Evolutionary conservation across 1,140 invertebrate genomes (phyloP).

Genomic region (Rhyzopertha dominica): DNA sequence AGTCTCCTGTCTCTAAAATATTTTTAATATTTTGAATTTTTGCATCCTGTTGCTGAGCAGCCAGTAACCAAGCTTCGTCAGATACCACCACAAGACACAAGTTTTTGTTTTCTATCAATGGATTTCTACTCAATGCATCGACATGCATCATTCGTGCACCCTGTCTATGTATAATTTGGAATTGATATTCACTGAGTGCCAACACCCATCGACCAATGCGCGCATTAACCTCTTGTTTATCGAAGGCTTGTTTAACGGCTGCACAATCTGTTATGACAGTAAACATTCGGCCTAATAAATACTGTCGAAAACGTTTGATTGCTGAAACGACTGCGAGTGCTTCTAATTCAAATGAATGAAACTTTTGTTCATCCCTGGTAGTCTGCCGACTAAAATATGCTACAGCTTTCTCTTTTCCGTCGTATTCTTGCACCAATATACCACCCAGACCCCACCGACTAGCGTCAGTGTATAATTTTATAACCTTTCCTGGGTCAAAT

Average conservation of each 20-base stretch:
- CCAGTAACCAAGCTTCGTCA: slow-evolving; percentile 28
- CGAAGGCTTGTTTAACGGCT: too few relatives aligned
- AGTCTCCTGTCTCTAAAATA: slow-evolving; percentile 20
- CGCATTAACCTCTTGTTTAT: slow-evolving; percentile 11
- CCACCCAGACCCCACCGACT: slow-evolving; percentile 8
- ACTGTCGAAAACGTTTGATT: too few relatives aligned
- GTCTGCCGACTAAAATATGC: slow-evolving; percentile 34
- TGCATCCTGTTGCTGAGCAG: slow-evolving; percentile 29
- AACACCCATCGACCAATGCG: slow-evolving; percentile 15
- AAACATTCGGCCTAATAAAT: too few relatives aligned
- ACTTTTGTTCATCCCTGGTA: slow-evolving; percentile 27
- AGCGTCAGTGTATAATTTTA: slow-evolving; percentile 16
- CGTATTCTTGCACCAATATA: slow-evolving; percentile 19
- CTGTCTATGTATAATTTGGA: slow-evolving; percentile 20
- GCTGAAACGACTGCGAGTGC: too few relatives aligned
- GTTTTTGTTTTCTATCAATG: slow-evolving; percentile 10
- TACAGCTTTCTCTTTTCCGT: slow-evolving; percentile 31
- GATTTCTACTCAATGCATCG: slow-evolving; percentile 41
- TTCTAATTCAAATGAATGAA: slow-evolving; percentile 33
- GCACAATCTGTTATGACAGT: too few relatives aligned
- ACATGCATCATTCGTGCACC: slow-evolving; percentile 36
- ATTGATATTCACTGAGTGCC: slow-evolving; percentile 4
- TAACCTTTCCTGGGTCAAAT: slow-evolving; percentile 9
- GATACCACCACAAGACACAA: slow-evolving; percentile 16
- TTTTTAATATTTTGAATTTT: slow-evolving; percentile 24